Evolutionary conservation across 2,113 vertebrate genomes (phyloP).

Genomic region (Boleophthalmus pectinirostris): DNA sequence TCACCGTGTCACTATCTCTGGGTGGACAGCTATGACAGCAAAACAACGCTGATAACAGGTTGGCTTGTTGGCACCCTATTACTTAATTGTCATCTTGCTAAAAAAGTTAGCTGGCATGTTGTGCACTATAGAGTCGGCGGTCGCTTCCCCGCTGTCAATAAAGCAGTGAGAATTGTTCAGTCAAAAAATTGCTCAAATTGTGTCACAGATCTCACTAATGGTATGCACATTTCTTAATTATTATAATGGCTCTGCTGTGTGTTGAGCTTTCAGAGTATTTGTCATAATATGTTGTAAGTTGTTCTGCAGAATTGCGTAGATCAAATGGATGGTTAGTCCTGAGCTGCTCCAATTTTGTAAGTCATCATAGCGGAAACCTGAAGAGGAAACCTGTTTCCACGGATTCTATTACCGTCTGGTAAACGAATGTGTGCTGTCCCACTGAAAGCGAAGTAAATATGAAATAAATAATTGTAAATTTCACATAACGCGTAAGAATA

Average conservation of each 20-base stretch:
- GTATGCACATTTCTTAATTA: not conserved
- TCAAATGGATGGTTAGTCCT: no score
- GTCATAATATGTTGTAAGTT: not conserved
- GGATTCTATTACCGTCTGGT: no score
- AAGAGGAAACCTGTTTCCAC: not conserved
- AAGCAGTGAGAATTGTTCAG: not conserved
- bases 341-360: no score
- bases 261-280: not conserved
- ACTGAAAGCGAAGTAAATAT: no score
- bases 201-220: not conserved
- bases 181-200: not conserved
- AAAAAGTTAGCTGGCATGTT: slow-evolving; percentile 3
- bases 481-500: no score
- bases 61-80: not conserved
- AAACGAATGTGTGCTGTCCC: no score
- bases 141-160: not conserved
- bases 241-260: no score
- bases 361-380: no score
- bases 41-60: slow-evolving; percentile 19
- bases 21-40: slow-evolving; percentile 23
- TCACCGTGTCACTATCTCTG: slow-evolving; percentile 8
- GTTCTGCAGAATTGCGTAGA: no score
- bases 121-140: not conserved
- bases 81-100: slow-evolving; percentile 30
- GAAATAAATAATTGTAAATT: no score